Base-by-base conservation (phyloP, 1,140 invertebrate genomes). In the Drosophila triauraria region DNA sequence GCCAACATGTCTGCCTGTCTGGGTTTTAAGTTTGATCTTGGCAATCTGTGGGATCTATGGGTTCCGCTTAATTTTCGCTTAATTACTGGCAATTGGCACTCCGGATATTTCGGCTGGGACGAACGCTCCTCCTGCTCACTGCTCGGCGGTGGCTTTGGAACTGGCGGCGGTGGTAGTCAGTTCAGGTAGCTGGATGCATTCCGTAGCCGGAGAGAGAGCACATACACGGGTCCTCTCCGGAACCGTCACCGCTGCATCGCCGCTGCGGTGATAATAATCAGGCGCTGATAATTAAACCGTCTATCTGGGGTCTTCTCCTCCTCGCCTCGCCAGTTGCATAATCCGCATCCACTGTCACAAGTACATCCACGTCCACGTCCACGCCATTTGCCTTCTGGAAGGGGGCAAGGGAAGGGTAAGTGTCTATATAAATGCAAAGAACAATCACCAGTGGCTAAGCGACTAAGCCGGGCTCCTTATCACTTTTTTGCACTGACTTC, bases 231-330 rank as follows among this genome's bases (percentile, higher is more conserved):
- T 78, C 42, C 53, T 78, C 48, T 47, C 63, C 32, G 47, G 15
- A 44, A 38, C 25, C 56, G 25, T 46, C 60, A 72, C 65, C 74
- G 72, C 63, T 67, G 78, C 46, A 82, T 60, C 48, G 74, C 59
- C 48, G 65, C 42, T 75, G 74, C 71, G 75, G 63, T 85, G 84
- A 88, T 90, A 81, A 85, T 86, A 84, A 80, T 81, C 81, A 57
- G 57, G 51, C 65, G 48, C 81, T 88, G 85, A 88, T 88, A 85
- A 91, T 90, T 84, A 75, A 51, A 56, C 50, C 62, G 76, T 75
- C 74, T 62, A 62, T 53, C 83, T 63, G 71, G 25, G 43, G 47
- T 25, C 38, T 46, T 25, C 58, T 58, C 25, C 46, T 67, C 77
- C 48, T 13, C 32, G 62, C 38, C 70, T 70, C 59, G 61, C 67